A percentile compares a stretch with the other conserved stretches of the same genome.
Conservation (phyloP, 1,140 invertebrate species). For the Tetramorium simillimum region DNA sequence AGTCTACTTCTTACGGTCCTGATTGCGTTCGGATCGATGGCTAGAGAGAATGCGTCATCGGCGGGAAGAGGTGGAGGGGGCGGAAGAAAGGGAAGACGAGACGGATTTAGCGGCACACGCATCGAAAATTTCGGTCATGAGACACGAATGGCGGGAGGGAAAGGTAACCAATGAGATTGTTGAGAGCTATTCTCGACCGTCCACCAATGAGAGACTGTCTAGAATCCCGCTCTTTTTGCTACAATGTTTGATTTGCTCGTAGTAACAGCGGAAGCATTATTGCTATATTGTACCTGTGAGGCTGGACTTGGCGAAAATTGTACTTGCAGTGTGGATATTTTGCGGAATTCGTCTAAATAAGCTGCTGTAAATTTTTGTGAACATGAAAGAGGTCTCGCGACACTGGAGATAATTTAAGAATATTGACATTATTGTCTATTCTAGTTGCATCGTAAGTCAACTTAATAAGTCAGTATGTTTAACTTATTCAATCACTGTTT, state of each 20-base stretch:
- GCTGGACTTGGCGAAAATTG: no score
- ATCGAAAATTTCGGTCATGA: constrained; percentile 39
- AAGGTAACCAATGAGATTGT: constrained; percentile 61
- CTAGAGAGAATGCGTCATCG: constrained; percentile 39
- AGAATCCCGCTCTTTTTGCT: constrained; percentile 61
- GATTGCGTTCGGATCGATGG: constrained; percentile 61
- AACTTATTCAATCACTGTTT: no score
- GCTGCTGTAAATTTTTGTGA: no score
- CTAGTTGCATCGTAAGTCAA: no score
- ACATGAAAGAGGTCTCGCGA: no score
- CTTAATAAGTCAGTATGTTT: no score
- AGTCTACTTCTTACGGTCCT: constrained; percentile 51
- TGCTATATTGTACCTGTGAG: no score
- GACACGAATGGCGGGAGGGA: constrained; percentile 32
- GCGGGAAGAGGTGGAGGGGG: neutral
- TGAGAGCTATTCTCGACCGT: neutral
- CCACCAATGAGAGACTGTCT: constrained; percentile 62
- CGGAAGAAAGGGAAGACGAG: neutral
- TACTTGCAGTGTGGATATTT: no score
- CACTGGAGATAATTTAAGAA: no score
- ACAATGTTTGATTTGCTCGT: neutral
- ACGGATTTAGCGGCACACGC: constrained; percentile 50
- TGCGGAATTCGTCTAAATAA: no score
- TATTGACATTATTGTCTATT: no score
- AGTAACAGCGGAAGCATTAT: no score